phyloP scores from a whole-genome alignment of 2,888 invertebrate species.

The Holacanthella duospinosa region DNA sequence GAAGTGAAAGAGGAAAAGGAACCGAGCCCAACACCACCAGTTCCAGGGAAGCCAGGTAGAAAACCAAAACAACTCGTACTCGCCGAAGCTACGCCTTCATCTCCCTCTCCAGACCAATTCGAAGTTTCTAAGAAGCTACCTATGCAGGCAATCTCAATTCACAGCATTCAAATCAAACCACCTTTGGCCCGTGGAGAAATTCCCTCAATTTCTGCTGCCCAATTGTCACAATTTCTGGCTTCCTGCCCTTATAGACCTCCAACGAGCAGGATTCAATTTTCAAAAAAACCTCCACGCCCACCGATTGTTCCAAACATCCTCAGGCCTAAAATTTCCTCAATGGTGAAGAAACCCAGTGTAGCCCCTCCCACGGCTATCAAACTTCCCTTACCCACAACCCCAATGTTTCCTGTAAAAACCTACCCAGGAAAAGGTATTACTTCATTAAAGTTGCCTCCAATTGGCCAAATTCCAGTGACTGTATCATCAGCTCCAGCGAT shows the following conservation, averaged over 20 bases:
- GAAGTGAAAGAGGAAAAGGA: not conserved
- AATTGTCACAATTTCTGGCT: not conserved
- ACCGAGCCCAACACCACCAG: slow-evolving; percentile 3
- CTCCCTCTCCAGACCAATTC: not conserved
- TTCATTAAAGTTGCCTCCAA: not conserved
- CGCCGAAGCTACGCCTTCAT: not conserved
- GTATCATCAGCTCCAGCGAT: slow-evolving; percentile 17
- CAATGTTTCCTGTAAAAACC: slow-evolving; percentile 8
- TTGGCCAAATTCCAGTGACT: slow-evolving; percentile 8
- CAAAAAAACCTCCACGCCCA: slow-evolving; percentile 10
- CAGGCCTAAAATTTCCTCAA: not conserved
- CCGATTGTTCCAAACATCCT: slow-evolving; percentile 1
- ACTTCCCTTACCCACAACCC: not conserved
- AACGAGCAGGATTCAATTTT: not conserved
- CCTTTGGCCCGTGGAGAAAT: not conserved
- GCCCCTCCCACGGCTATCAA: not conserved
- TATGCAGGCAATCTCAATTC: not conserved
- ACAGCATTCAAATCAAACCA: not conserved
- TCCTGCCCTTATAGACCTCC: not conserved
- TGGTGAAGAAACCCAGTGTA: not conserved
- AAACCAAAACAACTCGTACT: not conserved
- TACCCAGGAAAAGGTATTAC: slow-evolving; percentile 2
- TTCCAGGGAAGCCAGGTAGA: not conserved
- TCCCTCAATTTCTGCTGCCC: not conserved
- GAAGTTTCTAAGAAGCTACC: not conserved